Percentiles rank a stretch among this genome's conserved stretches.
These are phyloP conservation scores for Chrosomus eos DNA, from an alignment of 2,797 vertebrate genomes.

Conservation along the genomic window DNA sequence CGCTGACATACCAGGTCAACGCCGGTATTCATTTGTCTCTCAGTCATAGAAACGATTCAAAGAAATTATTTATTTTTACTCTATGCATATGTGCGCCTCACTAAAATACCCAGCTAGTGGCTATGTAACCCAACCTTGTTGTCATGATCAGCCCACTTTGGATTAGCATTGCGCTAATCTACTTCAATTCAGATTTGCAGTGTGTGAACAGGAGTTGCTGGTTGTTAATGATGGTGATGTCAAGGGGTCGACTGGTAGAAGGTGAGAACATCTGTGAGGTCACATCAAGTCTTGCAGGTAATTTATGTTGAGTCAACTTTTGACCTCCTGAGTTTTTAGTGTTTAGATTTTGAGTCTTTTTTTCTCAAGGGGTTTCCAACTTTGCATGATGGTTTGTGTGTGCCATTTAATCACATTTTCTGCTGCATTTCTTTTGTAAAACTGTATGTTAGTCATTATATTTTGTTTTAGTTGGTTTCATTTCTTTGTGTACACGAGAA, in stretches of 20 bases:
- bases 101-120: constrained; percentile 25
- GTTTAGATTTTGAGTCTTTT: constrained; percentile 48
- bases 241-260: constrained; percentile 66
- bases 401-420: constrained; percentile 19
- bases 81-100: not conserved
- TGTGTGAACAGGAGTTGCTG: constrained; percentile 62
- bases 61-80: constrained; percentile 37
- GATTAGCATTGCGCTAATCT: constrained; percentile 32
- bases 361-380: constrained; percentile 70
- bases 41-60: constrained; percentile 39
- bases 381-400: constrained; percentile 65
- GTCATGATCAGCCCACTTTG: constrained; percentile 20
- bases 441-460: constrained; percentile 2
- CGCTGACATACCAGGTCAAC: constrained; percentile 61
- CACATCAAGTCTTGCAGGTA: constrained; percentile 76
- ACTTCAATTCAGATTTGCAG: constrained; percentile 39
- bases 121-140: constrained; percentile 21
- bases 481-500: not conserved
- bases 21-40: constrained; percentile 40
- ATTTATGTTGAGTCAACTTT: constrained; percentile 79
- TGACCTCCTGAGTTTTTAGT: constrained; percentile 73
- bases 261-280: constrained; percentile 73
- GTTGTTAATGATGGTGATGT: constrained; percentile 72
- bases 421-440: constrained; percentile 25
- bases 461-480: not conserved